Percentiles rank a stretch among this genome's conserved stretches.
Evolutionary conservation across 2,113 vertebrate species (phyloP).

Genomic region (Neotoma lepida): DNA sequence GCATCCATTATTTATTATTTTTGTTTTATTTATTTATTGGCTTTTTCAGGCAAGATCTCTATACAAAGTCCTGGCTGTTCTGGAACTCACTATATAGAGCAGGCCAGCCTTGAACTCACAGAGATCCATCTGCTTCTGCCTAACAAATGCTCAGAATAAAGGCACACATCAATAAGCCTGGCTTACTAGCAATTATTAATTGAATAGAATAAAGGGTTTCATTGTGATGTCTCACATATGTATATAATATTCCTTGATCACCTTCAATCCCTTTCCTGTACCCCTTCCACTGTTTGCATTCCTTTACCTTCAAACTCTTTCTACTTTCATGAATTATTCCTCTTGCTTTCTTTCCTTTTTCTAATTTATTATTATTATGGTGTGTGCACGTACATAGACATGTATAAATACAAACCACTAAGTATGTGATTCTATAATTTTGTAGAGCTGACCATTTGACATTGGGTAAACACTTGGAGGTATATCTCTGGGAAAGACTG

Average conservation of each 20-base stretch:
- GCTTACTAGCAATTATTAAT: not conserved
- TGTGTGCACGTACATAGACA: rapidly evolving
- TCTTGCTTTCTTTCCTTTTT: not conserved
- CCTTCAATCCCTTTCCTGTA: not conserved
- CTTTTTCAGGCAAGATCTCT: not conserved
- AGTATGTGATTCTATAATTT: not conserved
- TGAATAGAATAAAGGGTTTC: not conserved
- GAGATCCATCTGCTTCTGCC: not conserved
- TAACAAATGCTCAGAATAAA: not conserved
- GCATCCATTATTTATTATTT: not conserved
- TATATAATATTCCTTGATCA: not conserved
- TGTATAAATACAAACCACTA: no score
- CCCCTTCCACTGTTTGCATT: not conserved
- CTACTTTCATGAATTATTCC: no score
- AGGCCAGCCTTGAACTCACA: not conserved
- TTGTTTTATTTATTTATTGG: not conserved
- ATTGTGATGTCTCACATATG: not conserved
- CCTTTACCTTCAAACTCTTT: not conserved
- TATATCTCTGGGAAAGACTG: not conserved
- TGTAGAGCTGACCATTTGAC: not conserved
- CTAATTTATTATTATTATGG: not conserved
- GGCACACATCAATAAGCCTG: not conserved
- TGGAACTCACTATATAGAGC: not conserved
- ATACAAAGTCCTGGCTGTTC: no score
- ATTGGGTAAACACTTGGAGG: not conserved